Evolutionary conservation across 2,888 invertebrate species (phyloP), one percentile per base, ranked within the genome.

Genomic region (Bellardia pandia): DNA sequence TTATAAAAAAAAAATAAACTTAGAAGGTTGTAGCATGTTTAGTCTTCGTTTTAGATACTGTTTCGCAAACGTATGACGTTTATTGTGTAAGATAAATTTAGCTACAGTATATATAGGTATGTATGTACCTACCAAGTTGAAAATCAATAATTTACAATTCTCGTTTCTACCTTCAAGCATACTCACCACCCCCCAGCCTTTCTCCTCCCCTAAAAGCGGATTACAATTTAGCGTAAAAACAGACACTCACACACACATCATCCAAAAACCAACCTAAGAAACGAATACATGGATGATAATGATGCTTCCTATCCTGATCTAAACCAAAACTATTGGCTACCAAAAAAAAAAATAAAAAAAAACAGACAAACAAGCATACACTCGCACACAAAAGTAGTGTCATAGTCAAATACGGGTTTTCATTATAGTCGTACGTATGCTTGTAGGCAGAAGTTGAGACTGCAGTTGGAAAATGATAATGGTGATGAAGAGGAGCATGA

Each of bases 61-160:
- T 78, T 80, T 83, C 58, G 45, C 56, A 79, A 77, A 56, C n/a
- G 37, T 72, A 60, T 0, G 58, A 53, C 40, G n/a, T 58, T 48
- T 58, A 48, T 68, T 77, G 62, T 66, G 23, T 66, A 72, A 69
- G 48, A 74, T 68, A 77, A 77, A 69, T 87, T 84, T 81, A 77
- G 76, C 72, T 77, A 82, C 80, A 78, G 74, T 85, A 84, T 71
- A 68, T 48, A 64, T 62, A 5, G 5, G 23, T 23, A 33, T 6
- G 6, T 5, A 37, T 37, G 37, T 37, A 5, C 5, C 37, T 37
- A 69, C 69, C 77, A 62, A 71, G 74, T 75, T 85, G 66, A 85
- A 88, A 88, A 88, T 88, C 85, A 85, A 88, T 88, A 88, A 79
- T 82, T 72, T 83, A 62, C 53, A 76, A 76, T 72, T 82, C 68